Percentiles rank a stretch among this genome's conserved stretches.
Evolutionary conservation across 2,888 invertebrate species (phyloP).

Genomic region (Epinotia brunnichana): DNA sequence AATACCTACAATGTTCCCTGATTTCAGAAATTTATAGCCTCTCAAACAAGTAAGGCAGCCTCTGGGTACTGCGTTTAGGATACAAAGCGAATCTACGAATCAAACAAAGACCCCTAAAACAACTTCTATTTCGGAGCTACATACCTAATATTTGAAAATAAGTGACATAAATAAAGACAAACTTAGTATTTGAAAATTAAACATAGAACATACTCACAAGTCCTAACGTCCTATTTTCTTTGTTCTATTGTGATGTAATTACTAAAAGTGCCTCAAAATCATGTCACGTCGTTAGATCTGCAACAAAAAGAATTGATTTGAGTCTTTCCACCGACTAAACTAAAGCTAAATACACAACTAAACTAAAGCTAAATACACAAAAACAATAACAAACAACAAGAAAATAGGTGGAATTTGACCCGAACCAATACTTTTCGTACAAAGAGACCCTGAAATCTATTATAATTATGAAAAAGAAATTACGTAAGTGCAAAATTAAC

Average conservation of each 20-base stretch:
- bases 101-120: too few species aligned
- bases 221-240: background rate
- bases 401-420: constrained; percentile 72
- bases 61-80: too few species aligned
- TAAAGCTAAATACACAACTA: constrained; percentile 50
- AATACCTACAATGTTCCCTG: too few species aligned
- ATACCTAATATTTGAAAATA: too few species aligned
- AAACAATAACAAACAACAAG: constrained; percentile 46
- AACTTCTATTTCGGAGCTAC: background rate
- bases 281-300: constrained; percentile 53
- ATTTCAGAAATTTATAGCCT: too few species aligned
- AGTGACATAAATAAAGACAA: too few species aligned
- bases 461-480: background rate
- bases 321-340: constrained; percentile 67
- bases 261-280: constrained; percentile 18
- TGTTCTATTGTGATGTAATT: background rate
- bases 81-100: too few species aligned
- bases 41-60: too few species aligned
- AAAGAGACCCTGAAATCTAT: background rate
- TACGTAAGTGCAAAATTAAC: background rate
- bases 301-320: constrained; percentile 73
- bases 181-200: background rate
- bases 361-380: constrained; percentile 50
- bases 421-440: constrained; percentile 69
- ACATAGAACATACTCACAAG: constrained; percentile 17